A percentile compares a stretch with the other conserved stretches of the same genome.
These are phyloP conservation scores for Oryzias curvinotus DNA, from an alignment of 2,113 vertebrate species.

Conservation along the genomic window DNA sequence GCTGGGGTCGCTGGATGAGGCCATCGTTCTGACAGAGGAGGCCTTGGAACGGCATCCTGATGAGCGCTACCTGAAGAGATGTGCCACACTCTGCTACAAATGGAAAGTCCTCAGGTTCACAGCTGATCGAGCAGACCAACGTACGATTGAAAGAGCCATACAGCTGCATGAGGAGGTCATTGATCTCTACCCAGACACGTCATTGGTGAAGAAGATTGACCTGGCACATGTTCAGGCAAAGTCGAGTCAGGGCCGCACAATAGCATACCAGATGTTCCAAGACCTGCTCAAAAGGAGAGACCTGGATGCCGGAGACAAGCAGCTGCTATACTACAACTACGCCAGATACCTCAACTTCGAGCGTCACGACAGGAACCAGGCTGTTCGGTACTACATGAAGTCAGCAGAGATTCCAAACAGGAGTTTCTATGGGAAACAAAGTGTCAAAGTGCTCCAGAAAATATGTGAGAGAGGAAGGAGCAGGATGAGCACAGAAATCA, in stretches of 20 bases:
- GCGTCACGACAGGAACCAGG: too few relatives aligned
- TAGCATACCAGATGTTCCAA: conserved; percentile 28
- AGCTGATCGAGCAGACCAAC: too few relatives aligned
- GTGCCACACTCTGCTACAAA: conserved; percentile 15
- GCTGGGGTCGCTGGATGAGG: conserved; percentile 13
- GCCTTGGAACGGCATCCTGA: conserved; percentile 43
- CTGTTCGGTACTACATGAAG: too few relatives aligned
- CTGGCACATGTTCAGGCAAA: conserved; percentile 28
- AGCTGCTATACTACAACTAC: too few relatives aligned
- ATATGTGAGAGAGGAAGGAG: too few relatives aligned
- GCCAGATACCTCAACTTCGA: too few relatives aligned
- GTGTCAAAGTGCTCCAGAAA: too few relatives aligned
- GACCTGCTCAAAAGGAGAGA: conserved; percentile 7
- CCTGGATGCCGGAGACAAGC: too few relatives aligned
- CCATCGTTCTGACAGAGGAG: conserved; percentile 30
- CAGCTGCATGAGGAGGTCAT: conserved; percentile 26
- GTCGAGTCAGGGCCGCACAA: neutral
- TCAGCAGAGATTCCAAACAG: too few relatives aligned
- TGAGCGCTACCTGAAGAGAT: conserved; percentile 37
- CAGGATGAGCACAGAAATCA: too few relatives aligned
- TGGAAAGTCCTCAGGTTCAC: too few relatives aligned
- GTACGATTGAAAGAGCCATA: conserved; percentile 21
- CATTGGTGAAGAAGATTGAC: neutral
- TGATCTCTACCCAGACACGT: conserved; percentile 33
- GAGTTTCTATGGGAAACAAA: too few relatives aligned